Evolutionary conservation across 2,797 vertebrate species (phyloP), one percentile per base, ranked within the genome.

Genomic region (Emys orbicularis): DNA sequence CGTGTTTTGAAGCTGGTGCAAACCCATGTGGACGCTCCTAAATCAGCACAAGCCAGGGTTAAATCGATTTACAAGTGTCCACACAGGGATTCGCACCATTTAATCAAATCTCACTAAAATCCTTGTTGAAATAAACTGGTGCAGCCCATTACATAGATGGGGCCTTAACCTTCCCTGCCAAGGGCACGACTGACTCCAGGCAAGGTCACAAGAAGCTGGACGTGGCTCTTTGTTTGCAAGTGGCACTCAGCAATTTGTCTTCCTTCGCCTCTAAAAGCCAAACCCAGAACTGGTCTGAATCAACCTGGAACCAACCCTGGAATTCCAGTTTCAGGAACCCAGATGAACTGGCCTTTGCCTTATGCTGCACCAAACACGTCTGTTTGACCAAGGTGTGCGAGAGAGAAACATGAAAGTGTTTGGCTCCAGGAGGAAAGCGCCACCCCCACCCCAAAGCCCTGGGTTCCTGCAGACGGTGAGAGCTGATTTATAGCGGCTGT

Each of bases 401-500:
- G n/a, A 72, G 65, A 68, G 31, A 72, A 23, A 72, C 34, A 19
- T 4, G 34, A 19, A 19, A 41, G 9, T 12, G n/a, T 6, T 6
- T 2, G 1, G 3, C 5, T 83, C 77, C 29, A 9, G 15, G 83
- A 84, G 76, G 84, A 79, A 34, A 15, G 83, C 47, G 8, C 53
- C 0, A 0, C 56, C 56, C 16, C 52, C 3, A 27, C 90, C 53
- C 84, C 49, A 41, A 15, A 61, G 12, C 29, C n/a, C 6, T 6
- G 65, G 1, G 1, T 13, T 53, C 83, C 54, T 2, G 10, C 37
- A 0, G 3, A 88, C 15, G 3, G 16, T 31, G 5, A 6, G 83
- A 90, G 88, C 90, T 94, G 97, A 98, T 97, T 97, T 94, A 97
- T 2, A 0, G 89, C 6, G 83, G 87, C 95, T 83, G 85, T 94